Percentiles rank a stretch among this genome's conserved stretches.
Conservation (phyloP, 37 sponge, comb jelly and placozoan genomes). For the Haliclona indistincta region DNA sequence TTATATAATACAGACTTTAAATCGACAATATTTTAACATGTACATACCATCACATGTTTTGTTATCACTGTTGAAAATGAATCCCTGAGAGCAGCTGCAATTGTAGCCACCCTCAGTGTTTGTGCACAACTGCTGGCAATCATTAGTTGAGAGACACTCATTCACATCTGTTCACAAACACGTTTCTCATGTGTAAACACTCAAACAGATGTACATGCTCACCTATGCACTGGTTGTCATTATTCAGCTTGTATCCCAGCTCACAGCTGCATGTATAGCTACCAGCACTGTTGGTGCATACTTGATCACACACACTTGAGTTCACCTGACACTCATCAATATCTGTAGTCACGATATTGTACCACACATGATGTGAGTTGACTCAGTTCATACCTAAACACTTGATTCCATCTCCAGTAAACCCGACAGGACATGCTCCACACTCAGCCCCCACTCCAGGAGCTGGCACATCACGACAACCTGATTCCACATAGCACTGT, state of each 20-base stretch:
- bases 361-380: background rate
- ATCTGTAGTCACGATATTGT: constrained; percentile 9
- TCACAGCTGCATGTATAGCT: constrained; percentile 43
- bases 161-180: constrained; percentile 32
- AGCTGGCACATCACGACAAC: constrained; percentile 17
- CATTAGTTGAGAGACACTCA: constrained; percentile 36
- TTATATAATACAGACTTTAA: too few relatives aligned
- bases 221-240: constrained; percentile 39
- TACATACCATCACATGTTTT: constrained; percentile 54
- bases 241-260: constrained; percentile 14
- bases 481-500: background rate
- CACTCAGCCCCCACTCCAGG: constrained; percentile 14
- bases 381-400: constrained; percentile 12
- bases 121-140: constrained; percentile 45
- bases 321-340: constrained; percentile 44
- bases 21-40: too few relatives aligned
- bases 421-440: constrained; percentile 24
- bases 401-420: background rate
- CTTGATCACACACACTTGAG: constrained; percentile 39
- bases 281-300: constrained; percentile 50
- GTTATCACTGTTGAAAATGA: constrained; percentile 25
- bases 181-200: background rate
- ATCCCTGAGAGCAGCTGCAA: constrained; percentile 37
- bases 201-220: too few relatives aligned
- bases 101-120: constrained; percentile 25